phyloP scores from a whole-genome alignment of 1,140 invertebrate genomes.

The Drosophila fuyamai region DNA sequence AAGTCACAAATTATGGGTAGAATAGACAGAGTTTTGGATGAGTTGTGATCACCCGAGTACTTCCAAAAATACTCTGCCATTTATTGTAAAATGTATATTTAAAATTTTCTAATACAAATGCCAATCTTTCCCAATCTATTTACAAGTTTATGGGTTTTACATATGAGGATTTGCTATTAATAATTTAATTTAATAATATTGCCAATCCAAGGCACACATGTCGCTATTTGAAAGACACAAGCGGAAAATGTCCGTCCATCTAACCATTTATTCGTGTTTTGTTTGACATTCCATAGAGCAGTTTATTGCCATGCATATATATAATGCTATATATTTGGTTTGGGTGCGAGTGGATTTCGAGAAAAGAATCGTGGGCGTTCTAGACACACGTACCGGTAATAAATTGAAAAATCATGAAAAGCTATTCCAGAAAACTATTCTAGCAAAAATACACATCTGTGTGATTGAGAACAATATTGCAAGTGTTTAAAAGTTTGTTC shows the following conservation, averaged over 20 bases:
- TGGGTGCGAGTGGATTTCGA: conserved; percentile 22
- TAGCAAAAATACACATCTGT: neutral
- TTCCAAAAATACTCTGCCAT: no score
- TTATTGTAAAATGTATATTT: no score
- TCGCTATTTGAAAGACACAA: conserved; percentile 29
- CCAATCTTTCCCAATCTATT: conserved; percentile 8
- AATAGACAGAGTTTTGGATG: no score
- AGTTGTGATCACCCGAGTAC: no score
- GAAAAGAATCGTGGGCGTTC: conserved; percentile 48
- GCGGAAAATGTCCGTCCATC: conserved; percentile 34
- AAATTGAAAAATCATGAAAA: conserved; percentile 51
- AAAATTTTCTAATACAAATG: conserved; percentile 4
- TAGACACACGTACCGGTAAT: conserved; percentile 62
- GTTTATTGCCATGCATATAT: conserved; percentile 26
- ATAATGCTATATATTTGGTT: conserved; percentile 18
- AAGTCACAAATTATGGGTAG: no score
- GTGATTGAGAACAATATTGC: neutral
- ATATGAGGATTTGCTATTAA: conserved; percentile 55
- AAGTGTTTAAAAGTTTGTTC: neutral
- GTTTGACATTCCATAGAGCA: conserved; percentile 68
- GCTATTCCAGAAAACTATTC: conserved; percentile 28
- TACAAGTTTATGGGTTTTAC: conserved; percentile 40
- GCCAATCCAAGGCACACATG: conserved; percentile 36
- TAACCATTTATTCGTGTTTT: conserved; percentile 58
- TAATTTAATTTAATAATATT: conserved; percentile 50